Evolutionary conservation across 2,113 vertebrate species (phyloP), one percentile per base, ranked within the genome.

Genomic region (Neoarius graeffei): DNA sequence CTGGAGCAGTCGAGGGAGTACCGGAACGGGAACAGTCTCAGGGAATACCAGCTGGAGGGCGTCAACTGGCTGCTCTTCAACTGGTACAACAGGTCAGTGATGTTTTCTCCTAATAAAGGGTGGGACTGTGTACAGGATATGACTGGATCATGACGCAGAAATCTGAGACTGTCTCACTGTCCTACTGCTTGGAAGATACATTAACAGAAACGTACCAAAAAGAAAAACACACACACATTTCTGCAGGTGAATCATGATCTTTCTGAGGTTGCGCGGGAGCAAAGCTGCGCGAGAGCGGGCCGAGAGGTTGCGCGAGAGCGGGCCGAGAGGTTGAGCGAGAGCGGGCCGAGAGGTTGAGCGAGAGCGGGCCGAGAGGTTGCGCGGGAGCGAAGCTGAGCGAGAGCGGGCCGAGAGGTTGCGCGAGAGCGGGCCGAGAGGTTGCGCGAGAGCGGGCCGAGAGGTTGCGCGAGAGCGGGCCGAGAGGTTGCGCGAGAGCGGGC

Each of bases 11-110:
- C 98, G 77, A 97, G 98, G 92, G 97, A 98, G 89, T 99, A 99
- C 91, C 97, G 97, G 94, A 99, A 98, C 89, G 95, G 96, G 90
- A 99, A 99, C 94, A 96, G 97, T 95, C 98, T 99, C 97, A 98
- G 98, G 97, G 98, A 99, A 92, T 99, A 99, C 94, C 98, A 99
- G 93, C 95, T 99, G 77, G 98, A 99, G 94, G 98, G 98, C 93
- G 97, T 99, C 92, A 99, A 99, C 94, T 99, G 98, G 98, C 97
- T 99, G 60, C 96, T 99, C 0, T 99, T 99, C 95, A 99, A 99
- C 95, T 99, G 98, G 98, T 99, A 99, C 93, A 99, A 99, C 95
- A 98, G 98, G 98, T 99, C 94, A 92, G 95, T 93, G 0, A 48
- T 14, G 5, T 25, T 77, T 83, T 23, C 15, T 20, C 19, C 0